Conservation (phyloP, 2,113 vertebrate genomes). For the Triplophysa siluroides region DNA sequence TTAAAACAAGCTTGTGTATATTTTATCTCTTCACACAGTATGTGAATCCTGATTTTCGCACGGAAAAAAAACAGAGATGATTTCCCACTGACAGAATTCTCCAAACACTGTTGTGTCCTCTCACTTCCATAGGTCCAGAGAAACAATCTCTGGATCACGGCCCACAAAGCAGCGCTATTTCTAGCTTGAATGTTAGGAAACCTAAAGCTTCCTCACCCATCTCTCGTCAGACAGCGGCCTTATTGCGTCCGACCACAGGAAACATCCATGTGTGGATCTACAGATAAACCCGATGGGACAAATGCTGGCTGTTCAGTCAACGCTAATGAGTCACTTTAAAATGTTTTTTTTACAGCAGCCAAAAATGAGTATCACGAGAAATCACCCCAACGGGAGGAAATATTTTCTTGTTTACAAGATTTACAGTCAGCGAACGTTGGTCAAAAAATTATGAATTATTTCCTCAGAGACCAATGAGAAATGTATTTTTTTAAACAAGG, state of each 20-base stretch:
- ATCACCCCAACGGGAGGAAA: slow-evolving; percentile 38
- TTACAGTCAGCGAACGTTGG: background rate
- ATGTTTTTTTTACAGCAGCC: slow-evolving; percentile 10
- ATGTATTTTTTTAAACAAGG: background rate
- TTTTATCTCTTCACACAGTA: background rate
- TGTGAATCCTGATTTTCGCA: slow-evolving; percentile 18
- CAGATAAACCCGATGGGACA: slow-evolving; percentile 60
- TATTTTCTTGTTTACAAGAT: slow-evolving; percentile 37
- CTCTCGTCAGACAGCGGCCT: slow-evolving; percentile 56
- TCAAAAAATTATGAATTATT: background rate
- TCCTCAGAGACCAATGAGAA: background rate
- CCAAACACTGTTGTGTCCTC: slow-evolving; percentile 67
- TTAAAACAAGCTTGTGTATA: too few relatives aligned
- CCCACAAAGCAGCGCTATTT: slow-evolving; percentile 88
- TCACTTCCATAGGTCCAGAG: slow-evolving; percentile 65
- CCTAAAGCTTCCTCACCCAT: slow-evolving; percentile 68
- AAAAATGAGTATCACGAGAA: slow-evolving; percentile 3
- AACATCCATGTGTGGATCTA: slow-evolving; percentile 73
- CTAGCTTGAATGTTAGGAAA: slow-evolving; percentile 87
- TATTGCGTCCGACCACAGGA: slow-evolving; percentile 77
- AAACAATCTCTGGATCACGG: slow-evolving; percentile 80
- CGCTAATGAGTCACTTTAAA: slow-evolving; percentile 31
- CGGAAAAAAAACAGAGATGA: slow-evolving; percentile 22
- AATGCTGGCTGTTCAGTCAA: slow-evolving; percentile 4
- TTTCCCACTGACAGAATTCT: slow-evolving; percentile 42